A percentile compares a stretch with the other conserved stretches of the same genome.
Conservation (phyloP, 2,797 vertebrate genomes). For the Falco rusticolus region DNA sequence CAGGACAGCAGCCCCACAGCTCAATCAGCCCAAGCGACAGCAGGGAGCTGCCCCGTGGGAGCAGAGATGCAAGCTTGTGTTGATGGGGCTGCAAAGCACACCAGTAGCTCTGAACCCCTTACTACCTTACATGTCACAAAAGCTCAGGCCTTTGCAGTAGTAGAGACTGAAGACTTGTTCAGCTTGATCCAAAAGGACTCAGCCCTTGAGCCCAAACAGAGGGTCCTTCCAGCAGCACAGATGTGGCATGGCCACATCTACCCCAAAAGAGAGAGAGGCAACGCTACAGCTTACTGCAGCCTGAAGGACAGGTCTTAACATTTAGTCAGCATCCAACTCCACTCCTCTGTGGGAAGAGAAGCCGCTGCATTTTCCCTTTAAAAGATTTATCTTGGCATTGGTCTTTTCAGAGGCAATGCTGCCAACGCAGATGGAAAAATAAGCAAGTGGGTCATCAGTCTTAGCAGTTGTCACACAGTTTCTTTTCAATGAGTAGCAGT, state of each 20-base stretch:
- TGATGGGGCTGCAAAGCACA: background rate
- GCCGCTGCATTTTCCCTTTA: background rate
- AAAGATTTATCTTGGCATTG: background rate
- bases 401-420: background rate
- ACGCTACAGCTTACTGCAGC: background rate
- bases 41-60: background rate
- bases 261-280: background rate
- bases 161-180: background rate
- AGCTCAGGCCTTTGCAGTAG: background rate
- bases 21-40: background rate
- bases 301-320: background rate
- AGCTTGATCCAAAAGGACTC: background rate
- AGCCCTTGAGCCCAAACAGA: background rate
- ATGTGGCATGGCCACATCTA: background rate
- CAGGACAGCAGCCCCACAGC: background rate
- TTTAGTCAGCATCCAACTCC: background rate
- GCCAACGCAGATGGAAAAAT: conserved; percentile 65
- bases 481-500: conserved; percentile 69
- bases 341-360: background rate
- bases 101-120: background rate
- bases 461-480: conserved; percentile 59
- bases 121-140: accelerated
- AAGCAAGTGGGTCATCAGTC: conserved; percentile 68
- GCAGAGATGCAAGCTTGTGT: accelerated
- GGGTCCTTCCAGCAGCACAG: background rate